Evolutionary conservation across 2,888 invertebrate genomes (phyloP).

Genomic region (Macaria notata): DNA sequence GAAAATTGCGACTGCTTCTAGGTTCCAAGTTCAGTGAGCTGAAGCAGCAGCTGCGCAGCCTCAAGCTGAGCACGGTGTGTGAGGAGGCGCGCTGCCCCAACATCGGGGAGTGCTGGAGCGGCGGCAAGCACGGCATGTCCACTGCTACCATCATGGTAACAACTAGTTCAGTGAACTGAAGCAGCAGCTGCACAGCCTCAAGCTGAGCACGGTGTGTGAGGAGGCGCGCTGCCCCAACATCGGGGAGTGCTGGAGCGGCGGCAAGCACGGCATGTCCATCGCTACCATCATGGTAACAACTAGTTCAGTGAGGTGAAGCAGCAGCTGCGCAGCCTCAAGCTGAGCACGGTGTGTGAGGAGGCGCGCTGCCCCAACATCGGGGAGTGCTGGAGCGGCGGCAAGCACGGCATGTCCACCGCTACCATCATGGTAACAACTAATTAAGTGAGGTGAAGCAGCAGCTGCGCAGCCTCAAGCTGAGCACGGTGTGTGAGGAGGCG

Average conservation of each 20-base stretch:
- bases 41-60: constrained; percentile 91
- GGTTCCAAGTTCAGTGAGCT: constrained; percentile 90
- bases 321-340: constrained; percentile 91
- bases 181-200: constrained; percentile 90
- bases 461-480: constrained; percentile 91
- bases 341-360: constrained; percentile 98
- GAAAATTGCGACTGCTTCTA: constrained; percentile 33
- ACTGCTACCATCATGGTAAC: constrained; percentile 99
- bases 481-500: constrained; percentile 99
- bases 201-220: constrained; percentile 97
- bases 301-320: constrained; percentile 93
- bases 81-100: constrained; percentile 99
- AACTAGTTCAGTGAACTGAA: constrained; percentile 91
- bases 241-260: constrained; percentile 99
- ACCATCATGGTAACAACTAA: constrained; percentile 97
- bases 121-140: constrained; percentile 96
- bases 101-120: constrained; percentile 99
- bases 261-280: constrained; percentile 96
- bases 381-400: constrained; percentile 99
- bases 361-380: constrained; percentile 99
- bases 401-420: constrained; percentile 97
- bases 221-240: constrained; percentile 99
- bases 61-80: constrained; percentile 97
- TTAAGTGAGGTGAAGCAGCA: constrained; percentile 92
- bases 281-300: constrained; percentile 97